Percentiles rank a stretch among this genome's conserved stretches.
Conservation (phyloP, 2,113 vertebrate genomes). For the Diphyllodes magnificus region DNA sequence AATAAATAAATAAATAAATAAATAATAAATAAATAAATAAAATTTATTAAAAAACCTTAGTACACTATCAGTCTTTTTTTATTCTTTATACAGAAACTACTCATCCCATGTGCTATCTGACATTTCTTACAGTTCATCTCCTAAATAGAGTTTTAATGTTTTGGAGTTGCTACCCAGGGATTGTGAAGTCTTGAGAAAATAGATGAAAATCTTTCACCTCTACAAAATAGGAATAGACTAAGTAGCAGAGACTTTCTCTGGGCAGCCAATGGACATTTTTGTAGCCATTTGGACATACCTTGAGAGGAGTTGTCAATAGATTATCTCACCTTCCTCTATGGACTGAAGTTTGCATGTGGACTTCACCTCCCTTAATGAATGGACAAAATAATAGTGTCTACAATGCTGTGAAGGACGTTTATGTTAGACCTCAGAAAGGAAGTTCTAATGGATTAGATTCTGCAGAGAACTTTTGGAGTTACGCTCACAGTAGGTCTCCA, state of each 20-base stretch:
- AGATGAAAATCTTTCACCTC: background rate
- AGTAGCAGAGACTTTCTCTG: background rate
- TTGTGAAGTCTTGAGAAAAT: background rate
- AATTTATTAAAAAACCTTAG: no score
- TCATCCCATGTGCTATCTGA: background rate
- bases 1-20: no score
- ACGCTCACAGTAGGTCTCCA: background rate
- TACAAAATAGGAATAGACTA: background rate
- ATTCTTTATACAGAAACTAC: background rate
- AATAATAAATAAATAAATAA: no score
- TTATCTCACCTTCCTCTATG: background rate
- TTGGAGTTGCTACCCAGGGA: background rate
- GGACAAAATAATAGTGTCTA: background rate
- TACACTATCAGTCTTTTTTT: background rate
- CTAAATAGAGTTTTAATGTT: background rate
- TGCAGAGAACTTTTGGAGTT: background rate
- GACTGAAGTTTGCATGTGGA: background rate
- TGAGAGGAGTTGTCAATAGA: background rate
- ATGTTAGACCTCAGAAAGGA: background rate
- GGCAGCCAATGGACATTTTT: background rate
- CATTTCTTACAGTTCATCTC: background rate
- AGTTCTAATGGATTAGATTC: background rate
- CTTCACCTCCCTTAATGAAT: background rate
- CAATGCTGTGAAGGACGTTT: background rate
- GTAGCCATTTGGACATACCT: background rate